These are phyloP conservation scores for Caenorhabditis uteleia DNA, from an alignment of 2,888 invertebrate genomes.

Conservation along the genomic window DNA sequence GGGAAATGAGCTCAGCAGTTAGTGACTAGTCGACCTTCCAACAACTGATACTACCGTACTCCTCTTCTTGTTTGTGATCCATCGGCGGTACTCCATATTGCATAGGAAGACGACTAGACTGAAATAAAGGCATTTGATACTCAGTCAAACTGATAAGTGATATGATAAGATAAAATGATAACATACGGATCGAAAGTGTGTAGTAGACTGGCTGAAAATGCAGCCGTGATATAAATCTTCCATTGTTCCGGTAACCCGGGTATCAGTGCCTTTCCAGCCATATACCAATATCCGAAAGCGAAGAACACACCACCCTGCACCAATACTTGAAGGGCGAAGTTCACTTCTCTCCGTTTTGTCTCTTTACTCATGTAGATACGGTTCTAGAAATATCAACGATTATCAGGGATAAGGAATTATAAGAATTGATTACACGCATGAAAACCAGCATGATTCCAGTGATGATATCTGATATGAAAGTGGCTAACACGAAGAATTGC, in stretches of 20 bases:
- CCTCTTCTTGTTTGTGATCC: too few species aligned
- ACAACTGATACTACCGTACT: too few species aligned
- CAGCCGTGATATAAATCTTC: constrained; percentile 19
- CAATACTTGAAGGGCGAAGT: constrained; percentile 12
- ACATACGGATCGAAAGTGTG: constrained; percentile 29
- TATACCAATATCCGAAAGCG: constrained; percentile 12
- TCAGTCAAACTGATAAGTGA: too few species aligned
- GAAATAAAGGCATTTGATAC: too few species aligned
- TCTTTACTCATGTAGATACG: constrained; percentile 1
- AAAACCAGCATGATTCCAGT: constrained; percentile 4
- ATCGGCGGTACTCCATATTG: background rate
- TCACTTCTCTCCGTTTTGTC: constrained; percentile 5
- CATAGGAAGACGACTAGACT: background rate
- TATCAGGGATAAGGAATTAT: background rate
- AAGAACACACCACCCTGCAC: constrained; percentile 18
- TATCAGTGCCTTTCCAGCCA: constrained; percentile 6
- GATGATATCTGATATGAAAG: constrained; percentile 5
- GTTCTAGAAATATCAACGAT: too few species aligned
- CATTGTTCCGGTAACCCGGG: constrained; percentile 14
- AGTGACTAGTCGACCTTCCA: too few species aligned
- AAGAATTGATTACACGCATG: constrained; percentile 3
- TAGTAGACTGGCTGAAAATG: constrained; percentile 19
- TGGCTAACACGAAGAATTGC: background rate
- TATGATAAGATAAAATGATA: background rate
- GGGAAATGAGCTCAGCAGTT: too few species aligned